Evolutionary conservation across 2,113 vertebrate genomes (phyloP).

Genomic region (Mastomys coucha): DNA sequence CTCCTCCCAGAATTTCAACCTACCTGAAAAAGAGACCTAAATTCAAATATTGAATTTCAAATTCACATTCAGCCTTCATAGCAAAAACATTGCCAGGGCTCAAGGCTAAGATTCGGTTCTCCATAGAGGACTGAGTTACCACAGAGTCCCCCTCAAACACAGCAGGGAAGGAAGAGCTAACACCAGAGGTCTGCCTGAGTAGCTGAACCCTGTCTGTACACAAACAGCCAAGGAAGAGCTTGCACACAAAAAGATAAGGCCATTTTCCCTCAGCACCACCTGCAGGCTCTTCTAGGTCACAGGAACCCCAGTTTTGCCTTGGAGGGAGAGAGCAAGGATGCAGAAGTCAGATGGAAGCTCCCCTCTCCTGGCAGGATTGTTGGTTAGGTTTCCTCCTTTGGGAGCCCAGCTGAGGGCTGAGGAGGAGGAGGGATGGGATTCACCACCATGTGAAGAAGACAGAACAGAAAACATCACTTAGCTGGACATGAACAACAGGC

Average conservation of each 20-base stretch:
- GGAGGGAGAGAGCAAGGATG: neutral
- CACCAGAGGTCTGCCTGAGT: neutral
- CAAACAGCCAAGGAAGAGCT: neutral
- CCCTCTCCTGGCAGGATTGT: neutral
- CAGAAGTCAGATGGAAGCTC: neutral
- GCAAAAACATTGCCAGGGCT: neutral
- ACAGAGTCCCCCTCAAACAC: accelerated
- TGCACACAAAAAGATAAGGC: neutral
- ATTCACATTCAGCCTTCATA: neutral
- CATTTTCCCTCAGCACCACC: neutral
- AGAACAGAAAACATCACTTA: neutral
- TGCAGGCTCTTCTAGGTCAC: neutral
- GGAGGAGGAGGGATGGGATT: neutral
- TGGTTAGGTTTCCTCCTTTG: neutral
- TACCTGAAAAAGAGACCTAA: constrained; percentile 21
- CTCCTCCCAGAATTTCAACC: neutral
- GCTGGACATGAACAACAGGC: neutral
- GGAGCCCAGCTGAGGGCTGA: neutral
- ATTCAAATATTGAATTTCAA: neutral
- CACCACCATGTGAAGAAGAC: neutral
- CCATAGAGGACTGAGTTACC: neutral
- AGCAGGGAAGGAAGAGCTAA: neutral
- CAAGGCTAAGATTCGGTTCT: neutral
- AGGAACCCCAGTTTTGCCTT: neutral
- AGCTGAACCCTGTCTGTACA: neutral